Base-by-base conservation (phyloP, 2,888 invertebrate species). In the Cenopis cana region DNA sequence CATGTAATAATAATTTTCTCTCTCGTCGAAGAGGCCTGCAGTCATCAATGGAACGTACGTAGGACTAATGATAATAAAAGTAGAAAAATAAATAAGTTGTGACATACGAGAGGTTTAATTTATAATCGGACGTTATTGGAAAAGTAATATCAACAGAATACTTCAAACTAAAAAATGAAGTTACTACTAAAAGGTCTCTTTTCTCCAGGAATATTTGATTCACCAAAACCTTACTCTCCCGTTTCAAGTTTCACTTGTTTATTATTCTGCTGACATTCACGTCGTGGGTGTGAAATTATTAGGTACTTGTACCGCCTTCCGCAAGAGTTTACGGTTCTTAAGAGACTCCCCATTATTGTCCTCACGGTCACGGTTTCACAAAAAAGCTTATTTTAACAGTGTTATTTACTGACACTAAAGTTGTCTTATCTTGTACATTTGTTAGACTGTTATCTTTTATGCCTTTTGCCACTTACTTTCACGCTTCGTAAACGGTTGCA, bases 311-410 rank as follows among this genome's bases (percentile, higher is more conserved):
- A 61, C 71, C 68, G 64, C 72, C 68, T 73, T 71, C 61, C 69
- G 60, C 56, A 70, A 68, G 66, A 55, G 49, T 65, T 73, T 74
- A 74, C 73, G 66, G 70, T 65, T 74, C 69, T 65, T 64, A 76
- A 70, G 65, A 55, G 57, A 55, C 72, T 74, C 65, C 73, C 74
- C 73, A 71, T 74, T 68, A 61, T 67, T 57, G 56, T 67, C 71
- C 55, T 62, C 65, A 24, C 38, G 68, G 56, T 54, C 59, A 57
- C 75, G 73, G 73, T 74, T 74, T 76, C 74, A 73, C 74, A 49
- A 66, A 71, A 65, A 46, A 20, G 14, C 33, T 60, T 38, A 66
- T 66, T 33, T 60, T 54, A 36, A 54, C 46, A 59, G 14, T 46
- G 17, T 54, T 65, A 60, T 66, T 60, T 55, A 71, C 54, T 12